Evolutionary conservation across 2,797 vertebrate genomes (phyloP).

Genomic region (Lacerta bilineata): DNA sequence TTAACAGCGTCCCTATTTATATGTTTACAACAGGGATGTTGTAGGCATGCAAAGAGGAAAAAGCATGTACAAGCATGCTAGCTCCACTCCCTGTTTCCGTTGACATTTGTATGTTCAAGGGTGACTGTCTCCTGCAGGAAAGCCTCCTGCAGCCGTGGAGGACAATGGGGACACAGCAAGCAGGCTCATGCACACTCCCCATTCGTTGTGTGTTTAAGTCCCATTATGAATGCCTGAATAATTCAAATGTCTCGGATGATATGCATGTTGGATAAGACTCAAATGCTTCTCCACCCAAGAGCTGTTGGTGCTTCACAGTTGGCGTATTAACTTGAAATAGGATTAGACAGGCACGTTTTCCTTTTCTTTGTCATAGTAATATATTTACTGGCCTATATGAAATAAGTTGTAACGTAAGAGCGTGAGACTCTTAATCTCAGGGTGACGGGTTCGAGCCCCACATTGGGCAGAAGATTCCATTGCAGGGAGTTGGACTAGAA

Average conservation of each 20-base stretch:
- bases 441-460: no score
- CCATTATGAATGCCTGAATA: background rate
- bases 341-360: background rate
- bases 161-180: no score
- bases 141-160: no score
- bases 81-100: background rate
- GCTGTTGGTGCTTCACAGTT: background rate
- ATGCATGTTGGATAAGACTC: background rate
- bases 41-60: background rate
- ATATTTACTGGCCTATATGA: background rate
- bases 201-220: background rate
- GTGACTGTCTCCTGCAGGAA: background rate
- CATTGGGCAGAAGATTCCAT: no score
- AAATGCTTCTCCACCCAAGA: conserved; percentile 2
- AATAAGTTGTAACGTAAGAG: no score
- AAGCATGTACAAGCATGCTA: background rate
- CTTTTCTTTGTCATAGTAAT: background rate
- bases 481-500: no score
- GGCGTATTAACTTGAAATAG: background rate
- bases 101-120: background rate
- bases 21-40: background rate
- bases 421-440: no score
- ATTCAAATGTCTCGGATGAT: background rate
- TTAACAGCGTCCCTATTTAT: background rate
- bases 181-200: background rate